Evolutionary conservation across 2,797 vertebrate genomes (phyloP), one percentile per base, ranked within the genome.

Genomic region (Columba guinea): DNA sequence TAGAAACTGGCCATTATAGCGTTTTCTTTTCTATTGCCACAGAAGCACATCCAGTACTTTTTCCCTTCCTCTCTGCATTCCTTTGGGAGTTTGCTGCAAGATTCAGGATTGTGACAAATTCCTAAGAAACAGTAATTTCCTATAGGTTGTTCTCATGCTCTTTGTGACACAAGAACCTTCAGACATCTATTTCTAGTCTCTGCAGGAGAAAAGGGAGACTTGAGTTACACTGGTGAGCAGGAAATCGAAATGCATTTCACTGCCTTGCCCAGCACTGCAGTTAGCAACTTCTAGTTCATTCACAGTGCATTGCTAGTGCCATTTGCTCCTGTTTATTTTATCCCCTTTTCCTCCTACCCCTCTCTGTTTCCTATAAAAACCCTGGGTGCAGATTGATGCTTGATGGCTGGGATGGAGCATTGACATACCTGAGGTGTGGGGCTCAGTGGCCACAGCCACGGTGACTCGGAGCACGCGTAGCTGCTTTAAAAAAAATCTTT

Each of bases 401-500:
- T 4, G 10, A 64, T 76, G 68, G 59, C 77, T 78, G 93, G 64
- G 56, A 92, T 27, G 60, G 69, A 89, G 82, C 80, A 28, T 59
- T 24, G 82, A 81, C 48, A 44, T 7, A 32, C 34, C 78, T 77
- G 59, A 41, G 56, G 41, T 18, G 1, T 3, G 2, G 68, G 26
- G 48, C 69, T 69, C 3, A 0, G 48, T 62, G 65, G 88, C 74
- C 77, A 84, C 77, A 86, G 81, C 84, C 52, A 14, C 9, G 8
- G 37, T 78, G 68, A 94, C 60, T 95, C 89, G n/a, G 46, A 81
- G 34, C 55, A 64, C 5, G 4, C 2, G 2, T 19, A 65, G 51
- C 52, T 80, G 71, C 90, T 93, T 75, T 44, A 20, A 93, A 90
- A 93, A 77, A 83, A 67, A 5, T 23, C 39, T 80, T 93, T 94